Evolutionary conservation across 1,140 invertebrate species (phyloP).

Genomic region (Brachystomella parvula): DNA sequence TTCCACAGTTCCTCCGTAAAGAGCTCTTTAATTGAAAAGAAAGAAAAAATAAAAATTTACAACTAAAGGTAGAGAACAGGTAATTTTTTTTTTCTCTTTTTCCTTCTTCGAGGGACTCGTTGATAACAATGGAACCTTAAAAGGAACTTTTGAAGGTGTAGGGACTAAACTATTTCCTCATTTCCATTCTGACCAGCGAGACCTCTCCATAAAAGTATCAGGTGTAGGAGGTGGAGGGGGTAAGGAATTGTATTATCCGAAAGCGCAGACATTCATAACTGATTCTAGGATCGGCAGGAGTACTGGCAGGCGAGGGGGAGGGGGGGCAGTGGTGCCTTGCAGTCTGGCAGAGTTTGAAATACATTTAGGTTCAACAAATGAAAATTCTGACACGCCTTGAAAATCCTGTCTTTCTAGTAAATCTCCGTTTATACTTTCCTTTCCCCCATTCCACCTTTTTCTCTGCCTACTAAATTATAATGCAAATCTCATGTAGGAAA

Average conservation of each 20-base stretch:
- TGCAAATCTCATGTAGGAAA: no score
- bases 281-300: no score
- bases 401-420: no score
- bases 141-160: not conserved
- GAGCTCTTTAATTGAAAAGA: not conserved
- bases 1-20: slow-evolving; percentile 2
- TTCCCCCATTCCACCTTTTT: no score
- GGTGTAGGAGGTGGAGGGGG: not conserved
- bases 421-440: no score
- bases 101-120: not conserved
- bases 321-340: not conserved
- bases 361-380: no score
- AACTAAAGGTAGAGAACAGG: not conserved
- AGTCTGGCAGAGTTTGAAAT: not conserved
- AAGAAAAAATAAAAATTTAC: not conserved
- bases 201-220: not conserved
- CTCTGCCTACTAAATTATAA: no score
- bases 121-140: not conserved
- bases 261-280: no score
- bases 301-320: no score
- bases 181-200: not conserved
- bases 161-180: not conserved
- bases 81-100: no score
- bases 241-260: not conserved
- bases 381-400: no score